Evolutionary conservation across 2,113 vertebrate genomes (phyloP), one percentile per base, ranked within the genome.

Genomic region (Paratilapia polleni): DNA sequence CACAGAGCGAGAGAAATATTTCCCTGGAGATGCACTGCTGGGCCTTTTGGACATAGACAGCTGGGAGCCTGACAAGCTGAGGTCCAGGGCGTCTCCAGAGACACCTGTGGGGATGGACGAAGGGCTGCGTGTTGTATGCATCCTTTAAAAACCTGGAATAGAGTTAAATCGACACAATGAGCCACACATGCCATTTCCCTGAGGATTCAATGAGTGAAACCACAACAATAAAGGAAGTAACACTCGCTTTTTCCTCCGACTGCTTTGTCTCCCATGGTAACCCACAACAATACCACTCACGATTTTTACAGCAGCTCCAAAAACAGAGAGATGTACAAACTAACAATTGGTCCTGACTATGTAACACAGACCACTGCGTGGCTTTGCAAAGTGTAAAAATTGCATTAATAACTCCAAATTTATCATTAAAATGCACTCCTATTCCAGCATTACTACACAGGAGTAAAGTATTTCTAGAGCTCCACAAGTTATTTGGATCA

Each of bases 11-110:
- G 95, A 90, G 54, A 99, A 11, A 76, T 90, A 94, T 83, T 94
- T 98, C 89, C 96, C 91, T 0, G 95, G 82, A 0, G 96, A 95
- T 0, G 97, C 97, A 0, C 97, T 97, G 95, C 94, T 92, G 1
- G 98, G 97, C 4, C 98, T 96, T 12, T 90, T 95, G 56, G 85
- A 91, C 57, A 98, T 28, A 0, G 96, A 93, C 0, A 94, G 95
- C 1, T 96, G 97, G 6, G 97, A 94, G 13, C 98, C 98, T 0
- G 94, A 96, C 80, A 99, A 89, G 80, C 95, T 93, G 80, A 99
- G 97, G 31, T 97, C 98, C 61, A 93, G 10, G 0, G 82, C 38
- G 0, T 94, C 96, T 0, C 93, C 90, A 0, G 95, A 9, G 3
- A 87, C 80, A 0, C 84, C 36, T 1, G 93, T 74, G 10, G 38